phyloP scores from a whole-genome alignment of 1,140 invertebrate genomes.

The Listronotus oregonensis region DNA sequence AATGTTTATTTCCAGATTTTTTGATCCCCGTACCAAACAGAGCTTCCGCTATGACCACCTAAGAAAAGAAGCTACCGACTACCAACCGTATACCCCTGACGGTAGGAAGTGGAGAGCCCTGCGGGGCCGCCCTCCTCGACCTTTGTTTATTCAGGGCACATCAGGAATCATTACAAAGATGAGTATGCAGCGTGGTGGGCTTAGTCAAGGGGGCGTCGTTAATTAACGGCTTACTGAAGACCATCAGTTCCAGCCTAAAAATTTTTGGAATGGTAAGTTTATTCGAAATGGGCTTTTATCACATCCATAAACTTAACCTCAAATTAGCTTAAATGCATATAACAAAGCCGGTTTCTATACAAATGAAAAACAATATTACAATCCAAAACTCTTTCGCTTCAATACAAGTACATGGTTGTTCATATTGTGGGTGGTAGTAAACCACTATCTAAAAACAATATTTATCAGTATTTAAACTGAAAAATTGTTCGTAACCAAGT shows the following conservation, averaged over 20 bases:
- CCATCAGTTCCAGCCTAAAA: constrained; percentile 98
- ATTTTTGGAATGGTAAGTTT: constrained; percentile 94
- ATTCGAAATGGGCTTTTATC: no score
- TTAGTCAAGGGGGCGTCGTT: constrained; percentile 68
- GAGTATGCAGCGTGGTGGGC: constrained; percentile 86
- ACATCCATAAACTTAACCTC: no score
- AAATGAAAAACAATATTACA: no score
- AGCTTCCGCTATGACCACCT: constrained; percentile 97
- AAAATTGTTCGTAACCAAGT: no score
- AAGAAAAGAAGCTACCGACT: constrained; percentile 91
- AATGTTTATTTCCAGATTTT: constrained; percentile 63
- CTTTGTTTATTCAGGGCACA: constrained; percentile 86
- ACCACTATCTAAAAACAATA: no score
- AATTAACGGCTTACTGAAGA: constrained; percentile 93
- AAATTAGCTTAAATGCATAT: no score
- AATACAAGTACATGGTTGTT: no score
- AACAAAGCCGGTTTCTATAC: no score
- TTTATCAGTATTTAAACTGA: no score
- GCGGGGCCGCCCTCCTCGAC: constrained; percentile 90
- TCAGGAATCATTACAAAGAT: constrained; percentile 89
- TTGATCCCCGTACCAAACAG: constrained; percentile 91
- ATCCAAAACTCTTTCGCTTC: no score
- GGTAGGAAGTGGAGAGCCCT: constrained; percentile 76
- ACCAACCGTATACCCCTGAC: constrained; percentile 80
- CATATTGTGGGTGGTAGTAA: no score